Evolutionary conservation across 2,797 vertebrate genomes (phyloP).

Genomic region (Novumbra hubbsi): DNA sequence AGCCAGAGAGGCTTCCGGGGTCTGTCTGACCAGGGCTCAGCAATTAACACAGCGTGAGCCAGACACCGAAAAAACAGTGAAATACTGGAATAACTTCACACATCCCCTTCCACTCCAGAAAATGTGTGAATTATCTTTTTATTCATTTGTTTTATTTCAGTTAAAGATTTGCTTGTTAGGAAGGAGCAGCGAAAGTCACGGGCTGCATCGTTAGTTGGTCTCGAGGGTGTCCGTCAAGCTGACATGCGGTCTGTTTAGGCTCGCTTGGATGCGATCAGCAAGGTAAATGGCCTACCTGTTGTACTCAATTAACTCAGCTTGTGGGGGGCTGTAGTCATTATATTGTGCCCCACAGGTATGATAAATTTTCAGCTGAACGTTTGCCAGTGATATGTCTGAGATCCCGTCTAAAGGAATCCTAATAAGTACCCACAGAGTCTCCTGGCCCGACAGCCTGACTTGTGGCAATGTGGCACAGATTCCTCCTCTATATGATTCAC

Average conservation of each 20-base stretch:
- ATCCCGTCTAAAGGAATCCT: neutral
- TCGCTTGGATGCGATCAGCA: constrained; percentile 11
- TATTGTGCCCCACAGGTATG: constrained; percentile 22
- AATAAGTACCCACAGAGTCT: neutral
- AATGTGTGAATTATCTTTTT: neutral
- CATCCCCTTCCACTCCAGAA: neutral
- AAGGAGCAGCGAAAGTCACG: neutral
- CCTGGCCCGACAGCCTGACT: neutral
- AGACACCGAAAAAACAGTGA: neutral
- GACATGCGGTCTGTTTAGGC: neutral
- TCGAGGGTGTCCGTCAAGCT: neutral
- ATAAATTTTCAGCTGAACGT: constrained; percentile 16
- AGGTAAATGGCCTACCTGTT: constrained; percentile 30
- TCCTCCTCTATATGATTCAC: neutral
- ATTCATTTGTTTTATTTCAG: neutral
- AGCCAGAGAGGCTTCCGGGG: constrained; percentile 21
- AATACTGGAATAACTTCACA: constrained; percentile 11
- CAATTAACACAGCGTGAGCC: constrained; percentile 33
- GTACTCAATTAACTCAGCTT: constrained; percentile 9
- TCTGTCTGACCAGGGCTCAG: constrained; percentile 14
- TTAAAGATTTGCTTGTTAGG: neutral
- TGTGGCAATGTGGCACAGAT: neutral
- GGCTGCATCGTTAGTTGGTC: neutral
- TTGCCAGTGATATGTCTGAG: constrained; percentile 7
- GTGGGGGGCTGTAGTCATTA: constrained; percentile 26